These are phyloP conservation scores for Pipa parva DNA, from an alignment of 2,113 vertebrate species.

Conservation along the genomic window DNA sequence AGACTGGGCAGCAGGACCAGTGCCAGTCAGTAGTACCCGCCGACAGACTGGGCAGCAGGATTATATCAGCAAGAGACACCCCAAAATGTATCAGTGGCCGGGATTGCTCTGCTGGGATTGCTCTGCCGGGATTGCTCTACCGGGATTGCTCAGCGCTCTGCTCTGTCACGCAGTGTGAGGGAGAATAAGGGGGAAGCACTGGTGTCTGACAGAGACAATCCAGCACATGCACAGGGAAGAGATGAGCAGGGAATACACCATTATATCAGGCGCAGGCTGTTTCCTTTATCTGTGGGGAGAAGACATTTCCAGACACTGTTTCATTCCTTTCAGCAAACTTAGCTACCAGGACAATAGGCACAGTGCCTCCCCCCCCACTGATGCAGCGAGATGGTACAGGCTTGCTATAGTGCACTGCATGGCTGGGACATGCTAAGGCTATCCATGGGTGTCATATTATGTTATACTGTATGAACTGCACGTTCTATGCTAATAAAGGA, in stretches of 20 bases:
- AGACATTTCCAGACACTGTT: neutral
- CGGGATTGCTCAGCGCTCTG: constrained; percentile 35
- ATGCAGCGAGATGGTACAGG: constrained; percentile 41
- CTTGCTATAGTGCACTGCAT: constrained; percentile 18
- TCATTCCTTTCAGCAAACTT: constrained; percentile 27
- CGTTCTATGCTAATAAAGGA: neutral
- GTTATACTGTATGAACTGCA: neutral
- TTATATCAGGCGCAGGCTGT: neutral
- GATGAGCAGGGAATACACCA: constrained; percentile 12
- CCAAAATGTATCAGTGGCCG: neutral
- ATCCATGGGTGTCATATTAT: neutral
- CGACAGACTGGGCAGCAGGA: neutral
- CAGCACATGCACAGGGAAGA: constrained; percentile 30
- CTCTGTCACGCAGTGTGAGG: constrained; percentile 33
- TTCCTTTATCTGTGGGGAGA: neutral
- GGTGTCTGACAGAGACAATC: constrained; percentile 31
- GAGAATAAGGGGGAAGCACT: constrained; percentile 9
- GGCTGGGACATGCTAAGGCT: constrained; percentile 7
- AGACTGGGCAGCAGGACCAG: too few species aligned
- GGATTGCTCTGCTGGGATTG: too few species aligned
- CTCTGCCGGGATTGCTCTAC: too few species aligned
- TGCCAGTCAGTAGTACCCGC: too few species aligned
- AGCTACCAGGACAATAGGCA: constrained; percentile 16
- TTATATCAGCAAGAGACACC: neutral
- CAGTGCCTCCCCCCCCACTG: constrained; percentile 19